phyloP scores from a whole-genome alignment of 2,797 vertebrate genomes.

The Pseudochromis fuscus region DNA sequence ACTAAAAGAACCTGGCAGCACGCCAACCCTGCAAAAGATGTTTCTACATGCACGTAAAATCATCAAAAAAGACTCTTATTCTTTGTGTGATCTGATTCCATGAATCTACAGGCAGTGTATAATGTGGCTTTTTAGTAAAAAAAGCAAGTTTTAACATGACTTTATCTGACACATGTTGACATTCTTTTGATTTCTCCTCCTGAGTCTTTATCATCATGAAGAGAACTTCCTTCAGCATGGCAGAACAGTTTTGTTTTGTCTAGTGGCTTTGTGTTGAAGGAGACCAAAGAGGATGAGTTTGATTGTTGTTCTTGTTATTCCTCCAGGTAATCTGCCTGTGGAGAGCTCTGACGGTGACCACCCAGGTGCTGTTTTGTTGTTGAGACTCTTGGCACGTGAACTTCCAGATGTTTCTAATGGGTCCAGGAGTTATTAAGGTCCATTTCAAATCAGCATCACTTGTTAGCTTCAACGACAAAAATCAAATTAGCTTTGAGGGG shows the following conservation, averaged over 20 bases:
- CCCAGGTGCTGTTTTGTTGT: slow-evolving; percentile 27
- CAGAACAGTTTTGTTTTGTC: slow-evolving; percentile 66
- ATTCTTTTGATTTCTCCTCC: slow-evolving; percentile 56
- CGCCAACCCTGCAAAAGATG: slow-evolving; percentile 28
- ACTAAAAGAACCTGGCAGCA: slow-evolving; percentile 25
- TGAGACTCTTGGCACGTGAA: slow-evolving; percentile 13
- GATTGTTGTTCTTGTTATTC: slow-evolving; percentile 4
- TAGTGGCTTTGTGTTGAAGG: slow-evolving; percentile 46
- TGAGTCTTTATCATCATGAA: slow-evolving; percentile 44
- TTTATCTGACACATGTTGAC: slow-evolving; percentile 64
- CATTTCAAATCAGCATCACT: not conserved
- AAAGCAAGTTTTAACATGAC: slow-evolving; percentile 63
- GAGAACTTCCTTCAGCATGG: slow-evolving; percentile 12
- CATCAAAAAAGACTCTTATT: slow-evolving; percentile 10
- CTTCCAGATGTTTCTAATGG: slow-evolving; percentile 19
- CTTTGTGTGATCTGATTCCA: slow-evolving; percentile 9
- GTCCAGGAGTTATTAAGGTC: not conserved
- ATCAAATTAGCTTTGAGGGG: not conserved
- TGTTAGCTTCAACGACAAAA: not conserved
- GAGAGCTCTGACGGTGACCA: slow-evolving; percentile 25
- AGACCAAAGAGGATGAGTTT: slow-evolving; percentile 25
- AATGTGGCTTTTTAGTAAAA: slow-evolving; percentile 1
- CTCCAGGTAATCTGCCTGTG: not conserved
- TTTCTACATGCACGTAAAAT: slow-evolving; percentile 39
- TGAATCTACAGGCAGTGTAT: slow-evolving; percentile 2